phyloP scores from a whole-genome alignment of 1,140 invertebrate genomes.

The Lepidurus couesii region DNA sequence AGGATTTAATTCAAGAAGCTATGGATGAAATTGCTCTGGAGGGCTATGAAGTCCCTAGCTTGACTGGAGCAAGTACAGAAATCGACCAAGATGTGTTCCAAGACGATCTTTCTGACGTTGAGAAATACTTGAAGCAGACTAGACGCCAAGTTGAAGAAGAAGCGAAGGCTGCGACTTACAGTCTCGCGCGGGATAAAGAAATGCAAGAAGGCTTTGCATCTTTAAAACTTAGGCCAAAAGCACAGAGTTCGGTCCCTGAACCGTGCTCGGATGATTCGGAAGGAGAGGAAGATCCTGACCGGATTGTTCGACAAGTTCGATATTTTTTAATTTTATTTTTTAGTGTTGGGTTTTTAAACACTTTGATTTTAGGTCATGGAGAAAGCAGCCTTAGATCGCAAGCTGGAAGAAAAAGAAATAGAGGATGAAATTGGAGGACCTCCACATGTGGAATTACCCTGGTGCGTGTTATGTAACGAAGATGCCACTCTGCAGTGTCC shows the following conservation, averaged over 20 bases:
- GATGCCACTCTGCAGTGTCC: slow-evolving; percentile 61
- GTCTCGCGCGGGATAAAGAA: background rate
- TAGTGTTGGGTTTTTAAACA: background rate
- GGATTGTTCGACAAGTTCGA: slow-evolving; percentile 17
- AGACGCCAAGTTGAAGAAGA: slow-evolving; percentile 4
- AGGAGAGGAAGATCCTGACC: slow-evolving; percentile 25
- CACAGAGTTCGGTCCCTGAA: background rate
- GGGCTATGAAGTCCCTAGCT: background rate
- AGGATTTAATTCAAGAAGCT: slow-evolving; percentile 15
- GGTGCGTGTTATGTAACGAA: slow-evolving; percentile 70
- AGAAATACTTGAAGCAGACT: slow-evolving; percentile 5
- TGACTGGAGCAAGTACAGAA: background rate
- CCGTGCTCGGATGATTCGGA: slow-evolving; percentile 25
- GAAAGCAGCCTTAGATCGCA: slow-evolving; percentile 18
- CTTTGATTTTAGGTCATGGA: background rate
- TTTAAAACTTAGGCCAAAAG: background rate
- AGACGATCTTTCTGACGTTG: background rate
- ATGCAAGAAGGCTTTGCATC: background rate
- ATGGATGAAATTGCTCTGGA: slow-evolving; percentile 19
- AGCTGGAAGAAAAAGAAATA: slow-evolving; percentile 26
- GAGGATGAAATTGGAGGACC: slow-evolving; percentile 5
- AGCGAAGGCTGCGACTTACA: background rate
- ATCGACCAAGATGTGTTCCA: background rate
- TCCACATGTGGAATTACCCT: slow-evolving; percentile 57
- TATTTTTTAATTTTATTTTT: too few relatives aligned